Conservation (phyloP, 2,888 invertebrate genomes). For the Cryptus viduatorius region DNA sequence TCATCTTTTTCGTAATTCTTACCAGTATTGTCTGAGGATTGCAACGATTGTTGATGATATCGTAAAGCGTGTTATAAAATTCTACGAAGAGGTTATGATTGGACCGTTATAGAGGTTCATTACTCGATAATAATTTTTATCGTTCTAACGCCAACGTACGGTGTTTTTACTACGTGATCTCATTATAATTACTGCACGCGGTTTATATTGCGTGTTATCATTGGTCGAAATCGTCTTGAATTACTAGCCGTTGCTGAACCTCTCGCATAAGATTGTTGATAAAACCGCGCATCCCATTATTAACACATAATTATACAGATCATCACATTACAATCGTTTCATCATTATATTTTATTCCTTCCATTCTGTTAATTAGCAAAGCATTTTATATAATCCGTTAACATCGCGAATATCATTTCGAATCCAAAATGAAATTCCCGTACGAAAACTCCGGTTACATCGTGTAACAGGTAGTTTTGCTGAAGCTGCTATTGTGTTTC, state of each 20-base stretch:
- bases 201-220: not conserved
- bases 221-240: not conserved
- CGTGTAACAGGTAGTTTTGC: constrained; percentile 69
- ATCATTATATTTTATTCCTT: not conserved
- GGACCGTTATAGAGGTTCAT: not conserved
- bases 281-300: not conserved
- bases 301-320: constrained; percentile 10
- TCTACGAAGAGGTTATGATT: not conserved
- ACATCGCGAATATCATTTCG: constrained; percentile 9
- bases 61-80: not conserved
- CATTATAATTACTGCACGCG: not conserved
- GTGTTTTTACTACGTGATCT: constrained; percentile 21
- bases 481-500: constrained; percentile 53
- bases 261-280: not conserved
- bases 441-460: not conserved
- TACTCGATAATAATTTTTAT: not conserved
- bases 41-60: not conserved
- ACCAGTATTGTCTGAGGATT: not conserved
- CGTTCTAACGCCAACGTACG: not conserved
- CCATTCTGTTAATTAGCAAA: not conserved
- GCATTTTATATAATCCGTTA: constrained; percentile 14
- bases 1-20: too few relatives aligned
- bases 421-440: constrained; percentile 35
- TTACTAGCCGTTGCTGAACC: not conserved
- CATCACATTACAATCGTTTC: constrained; percentile 1